These are phyloP conservation scores for Malurus splendens DNA, from an alignment of 2,797 vertebrate genomes.

Conservation along the genomic window DNA sequence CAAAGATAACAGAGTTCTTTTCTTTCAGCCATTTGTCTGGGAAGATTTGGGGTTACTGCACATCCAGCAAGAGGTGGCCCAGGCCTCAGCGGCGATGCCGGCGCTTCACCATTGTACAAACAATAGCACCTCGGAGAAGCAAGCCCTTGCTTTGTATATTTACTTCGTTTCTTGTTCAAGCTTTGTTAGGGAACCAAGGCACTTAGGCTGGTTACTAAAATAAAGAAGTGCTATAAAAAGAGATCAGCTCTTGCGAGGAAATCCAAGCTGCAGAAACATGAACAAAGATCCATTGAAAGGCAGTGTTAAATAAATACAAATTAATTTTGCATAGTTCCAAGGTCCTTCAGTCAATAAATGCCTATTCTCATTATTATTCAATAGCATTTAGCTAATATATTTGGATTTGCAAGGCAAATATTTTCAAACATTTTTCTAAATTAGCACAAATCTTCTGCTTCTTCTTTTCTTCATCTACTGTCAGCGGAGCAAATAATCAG, in stretches of 20 bases:
- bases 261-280: conserved; percentile 36
- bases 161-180: conserved; percentile 51
- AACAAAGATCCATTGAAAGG: conserved; percentile 48
- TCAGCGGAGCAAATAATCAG: conserved; percentile 49
- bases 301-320: conserved; percentile 61
- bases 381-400: conserved; percentile 50
- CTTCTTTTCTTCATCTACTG: conserved; percentile 45
- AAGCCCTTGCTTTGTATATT: conserved; percentile 55
- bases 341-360: conserved; percentile 34
- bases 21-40: conserved; percentile 46
- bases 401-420: conserved; percentile 40
- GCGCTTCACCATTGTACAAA: conserved; percentile 43
- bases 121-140: conserved; percentile 54
- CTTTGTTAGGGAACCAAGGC: conserved; percentile 43
- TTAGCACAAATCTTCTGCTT: conserved; percentile 57
- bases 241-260: conserved; percentile 38
- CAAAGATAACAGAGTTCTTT: conserved; percentile 44
- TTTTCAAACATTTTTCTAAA: conserved; percentile 63
- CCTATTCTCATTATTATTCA: conserved; percentile 52
- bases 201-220: conserved; percentile 48
- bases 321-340: conserved; percentile 51
- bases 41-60: conserved; percentile 40
- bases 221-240: conserved; percentile 44
- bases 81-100: not conserved
- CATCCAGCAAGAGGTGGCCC: conserved; percentile 44